These are phyloP conservation scores for Leptobrachium ailaonicum DNA, from an alignment of 2,113 vertebrate genomes.

Conservation along the genomic window DNA sequence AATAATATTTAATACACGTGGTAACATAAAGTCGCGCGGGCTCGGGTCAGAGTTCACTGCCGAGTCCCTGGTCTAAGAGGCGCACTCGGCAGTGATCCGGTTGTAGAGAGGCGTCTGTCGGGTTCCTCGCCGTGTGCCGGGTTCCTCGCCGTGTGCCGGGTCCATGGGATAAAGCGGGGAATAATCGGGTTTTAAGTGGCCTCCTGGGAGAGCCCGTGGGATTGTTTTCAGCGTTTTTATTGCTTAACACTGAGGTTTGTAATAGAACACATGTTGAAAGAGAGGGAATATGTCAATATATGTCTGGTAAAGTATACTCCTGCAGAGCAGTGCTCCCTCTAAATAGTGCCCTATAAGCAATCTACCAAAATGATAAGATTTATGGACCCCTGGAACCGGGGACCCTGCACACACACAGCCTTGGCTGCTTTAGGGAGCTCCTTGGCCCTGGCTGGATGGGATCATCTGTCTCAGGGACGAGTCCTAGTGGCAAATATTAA, in stretches of 20 bases:
- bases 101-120: neutral
- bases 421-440: conserved; percentile 14
- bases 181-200: neutral
- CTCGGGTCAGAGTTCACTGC: too few species aligned
- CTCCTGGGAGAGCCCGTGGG: neutral
- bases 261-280: conserved; percentile 38
- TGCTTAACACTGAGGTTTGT: conserved; percentile 33
- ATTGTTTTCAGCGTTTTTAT: conserved; percentile 35
- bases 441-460: neutral
- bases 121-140: too few species aligned
- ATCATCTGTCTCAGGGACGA: conserved; percentile 27
- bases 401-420: conserved; percentile 16
- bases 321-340: conserved; percentile 8
- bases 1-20: too few species aligned
- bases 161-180: too few species aligned
- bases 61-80: too few species aligned
- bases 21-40: too few species aligned
- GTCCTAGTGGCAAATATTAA: conserved; percentile 33
- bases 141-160: too few species aligned
- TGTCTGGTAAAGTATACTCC: conserved; percentile 15
- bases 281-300: conserved; percentile 6
- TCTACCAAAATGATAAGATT: conserved; percentile 40
- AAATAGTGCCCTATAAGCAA: conserved; percentile 24
- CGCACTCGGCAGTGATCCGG: neutral
- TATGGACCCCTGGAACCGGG: conserved; percentile 21